These are phyloP conservation scores for Papilio demoleus DNA, from an alignment of 2,888 invertebrate genomes.

Conservation along the genomic window DNA sequence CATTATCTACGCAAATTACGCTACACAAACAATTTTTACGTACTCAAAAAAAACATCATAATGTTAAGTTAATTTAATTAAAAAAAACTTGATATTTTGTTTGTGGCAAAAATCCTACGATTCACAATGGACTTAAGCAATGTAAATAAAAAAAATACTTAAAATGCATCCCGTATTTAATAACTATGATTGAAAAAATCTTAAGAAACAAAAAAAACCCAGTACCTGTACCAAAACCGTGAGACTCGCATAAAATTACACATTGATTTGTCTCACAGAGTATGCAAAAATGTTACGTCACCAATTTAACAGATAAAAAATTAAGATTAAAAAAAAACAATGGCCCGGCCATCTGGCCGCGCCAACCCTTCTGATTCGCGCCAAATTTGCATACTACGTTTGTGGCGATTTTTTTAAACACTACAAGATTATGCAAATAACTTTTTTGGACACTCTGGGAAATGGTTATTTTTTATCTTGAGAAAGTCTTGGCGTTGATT, in stretches of 20 bases:
- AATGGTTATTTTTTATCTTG: slow-evolving; percentile 56
- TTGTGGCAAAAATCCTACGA: no score
- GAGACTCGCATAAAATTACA: slow-evolving; percentile 75
- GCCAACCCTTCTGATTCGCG: slow-evolving; percentile 60
- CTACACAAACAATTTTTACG: no score
- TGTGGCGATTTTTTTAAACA: slow-evolving; percentile 72
- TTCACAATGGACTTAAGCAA: not conserved
- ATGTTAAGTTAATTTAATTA: no score
- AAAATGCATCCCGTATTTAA: not conserved
- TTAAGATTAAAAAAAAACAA: slow-evolving; percentile 55
- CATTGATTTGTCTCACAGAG: slow-evolving; percentile 55
- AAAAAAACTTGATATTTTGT: no score
- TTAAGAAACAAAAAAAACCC: slow-evolving; percentile 53
- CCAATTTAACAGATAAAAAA: slow-evolving; percentile 69
- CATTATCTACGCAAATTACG: no score
- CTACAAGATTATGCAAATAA: slow-evolving; percentile 75
- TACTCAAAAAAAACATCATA: no score
- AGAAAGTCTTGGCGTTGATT: slow-evolving; percentile 52
- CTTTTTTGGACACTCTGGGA: slow-evolving; percentile 75
- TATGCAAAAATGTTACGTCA: slow-evolving; percentile 65
- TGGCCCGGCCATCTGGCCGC: slow-evolving; percentile 55
- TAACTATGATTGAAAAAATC: not conserved
- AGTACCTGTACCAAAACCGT: slow-evolving; percentile 55
- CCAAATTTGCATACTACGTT: slow-evolving; percentile 69
- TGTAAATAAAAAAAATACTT: not conserved